Evolutionary conservation across 2,797 vertebrate species (phyloP), one percentile per base, ranked within the genome.

Genomic region (Astyanax mexicanus): DNA sequence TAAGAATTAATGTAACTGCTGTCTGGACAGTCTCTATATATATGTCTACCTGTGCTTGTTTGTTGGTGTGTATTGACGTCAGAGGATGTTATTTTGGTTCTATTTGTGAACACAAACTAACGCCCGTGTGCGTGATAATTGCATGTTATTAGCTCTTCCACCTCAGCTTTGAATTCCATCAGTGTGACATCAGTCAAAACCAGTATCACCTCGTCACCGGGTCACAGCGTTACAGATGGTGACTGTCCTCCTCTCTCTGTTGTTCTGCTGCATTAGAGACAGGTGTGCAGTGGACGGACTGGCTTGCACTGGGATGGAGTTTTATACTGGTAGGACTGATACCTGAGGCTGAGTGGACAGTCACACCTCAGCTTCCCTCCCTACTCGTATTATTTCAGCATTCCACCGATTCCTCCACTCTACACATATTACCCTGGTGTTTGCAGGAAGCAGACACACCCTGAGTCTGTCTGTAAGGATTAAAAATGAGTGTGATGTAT

Each of bases 351-450:
- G 76, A 40, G n/a, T n/a, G n/a, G n/a, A 57, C 79, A 75, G 80
- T 44, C 79, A 49, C 83, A 80, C 77, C 73, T 83, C 55, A 25
- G 5, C 15, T 19, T 80, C 19, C 71, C 38, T 80, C 74, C 42
- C 62, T 70, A 32, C 37, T 17, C 58, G 71, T 71, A 73, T 75
- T 79, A 78, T 80, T 55, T 71, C 61, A 76, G 66, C 72, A 73
- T 88, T 90, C 78, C 60, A 84, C 65, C 68, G 78, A 82, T 86
- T 86, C 75, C 78, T 82, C 38, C 19, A 62, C 60, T 61, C 42
- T 55, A 44, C 79, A 74, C 82, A 17, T 17, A 29, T 55, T 74
- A 66, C 49, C 74, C 80, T 75, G 69, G 64, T 44, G 72, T 44
- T 61, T 74, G 67, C 38, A 25, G 44, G 51, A 71, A 45, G 27